Conservation (phyloP, 23 tunicate genomes). For the Diplosoma virens region DNA sequence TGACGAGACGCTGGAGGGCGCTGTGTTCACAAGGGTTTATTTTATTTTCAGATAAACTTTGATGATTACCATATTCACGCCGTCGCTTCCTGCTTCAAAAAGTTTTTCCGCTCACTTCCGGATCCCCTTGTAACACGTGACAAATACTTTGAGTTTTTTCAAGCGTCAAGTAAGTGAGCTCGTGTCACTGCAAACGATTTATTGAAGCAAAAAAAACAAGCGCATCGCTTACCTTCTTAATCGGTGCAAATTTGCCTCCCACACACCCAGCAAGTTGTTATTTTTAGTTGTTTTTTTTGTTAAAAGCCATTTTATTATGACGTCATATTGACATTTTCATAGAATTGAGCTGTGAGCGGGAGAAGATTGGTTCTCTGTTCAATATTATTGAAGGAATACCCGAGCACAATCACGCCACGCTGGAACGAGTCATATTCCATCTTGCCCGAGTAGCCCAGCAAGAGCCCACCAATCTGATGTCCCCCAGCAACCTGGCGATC, state of each 20-base stretch:
- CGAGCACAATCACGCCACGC: conserved; percentile 54
- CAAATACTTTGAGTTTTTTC: conserved; percentile 51
- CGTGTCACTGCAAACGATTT: too few relatives aligned
- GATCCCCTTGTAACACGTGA: conserved; percentile 56
- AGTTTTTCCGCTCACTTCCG: conserved; percentile 62
- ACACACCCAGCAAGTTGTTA: too few relatives aligned
- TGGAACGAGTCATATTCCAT: conserved; percentile 72
- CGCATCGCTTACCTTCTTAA: too few relatives aligned
- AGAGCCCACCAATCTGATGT: conserved; percentile 67
- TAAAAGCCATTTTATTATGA: too few relatives aligned
- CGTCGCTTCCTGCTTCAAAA: conserved; percentile 68
- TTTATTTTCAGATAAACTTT: conserved; percentile 42
- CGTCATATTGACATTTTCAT: too few relatives aligned
- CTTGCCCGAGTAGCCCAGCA: conserved; percentile 73
- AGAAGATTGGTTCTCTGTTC: conserved; percentile 37
- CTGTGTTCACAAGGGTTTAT: neutral
- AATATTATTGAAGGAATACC: conserved; percentile 55
- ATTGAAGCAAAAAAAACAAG: too few relatives aligned
- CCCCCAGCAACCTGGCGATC: conserved; percentile 70
- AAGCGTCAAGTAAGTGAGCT: conserved; percentile 53
- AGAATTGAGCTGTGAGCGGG: conserved; percentile 44
- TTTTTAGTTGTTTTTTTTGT: too few relatives aligned
- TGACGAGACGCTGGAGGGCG: neutral
- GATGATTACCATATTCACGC: conserved; percentile 63
- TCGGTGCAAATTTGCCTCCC: too few relatives aligned